These are phyloP conservation scores for Synchiropus splendidus DNA, from an alignment of 2,113 vertebrate genomes.

Conservation along the genomic window DNA sequence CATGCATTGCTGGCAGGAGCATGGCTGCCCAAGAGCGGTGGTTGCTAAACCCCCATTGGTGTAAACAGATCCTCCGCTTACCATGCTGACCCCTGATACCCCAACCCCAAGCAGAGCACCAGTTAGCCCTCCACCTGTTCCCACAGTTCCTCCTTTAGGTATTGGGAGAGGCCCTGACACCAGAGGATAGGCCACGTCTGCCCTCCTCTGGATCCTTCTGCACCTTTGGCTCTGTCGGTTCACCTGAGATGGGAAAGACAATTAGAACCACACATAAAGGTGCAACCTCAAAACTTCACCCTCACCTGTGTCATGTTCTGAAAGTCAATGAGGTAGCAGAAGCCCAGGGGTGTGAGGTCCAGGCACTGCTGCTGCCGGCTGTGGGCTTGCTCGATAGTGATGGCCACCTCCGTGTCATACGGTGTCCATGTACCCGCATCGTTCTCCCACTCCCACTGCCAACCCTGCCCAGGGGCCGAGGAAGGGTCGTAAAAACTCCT, in stretches of 20 bases:
- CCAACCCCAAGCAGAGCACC: constrained; percentile 58
- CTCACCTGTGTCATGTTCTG: constrained; percentile 91
- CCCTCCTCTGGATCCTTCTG: constrained; percentile 72
- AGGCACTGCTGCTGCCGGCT: constrained; percentile 89
- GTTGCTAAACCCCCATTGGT: constrained; percentile 42
- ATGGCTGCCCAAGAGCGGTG: constrained; percentile 57
- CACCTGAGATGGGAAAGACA: constrained; percentile 62
- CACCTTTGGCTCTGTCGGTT: constrained; percentile 83
- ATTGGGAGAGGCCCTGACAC: constrained; percentile 70
- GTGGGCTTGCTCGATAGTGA: constrained; percentile 87
- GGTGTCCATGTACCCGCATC: constrained; percentile 87
- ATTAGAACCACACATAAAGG: background rate
- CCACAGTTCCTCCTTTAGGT: constrained; percentile 52
- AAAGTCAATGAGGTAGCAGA: constrained; percentile 93
- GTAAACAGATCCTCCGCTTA: constrained; percentile 33
- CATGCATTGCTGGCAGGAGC: constrained; percentile 84
- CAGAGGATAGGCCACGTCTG: constrained; percentile 74
- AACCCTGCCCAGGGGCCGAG: constrained; percentile 87
- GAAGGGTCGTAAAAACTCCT: constrained; percentile 90
- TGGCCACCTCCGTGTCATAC: constrained; percentile 93
- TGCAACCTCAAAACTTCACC: background rate
- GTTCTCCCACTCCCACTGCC: constrained; percentile 97
- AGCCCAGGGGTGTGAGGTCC: constrained; percentile 89
- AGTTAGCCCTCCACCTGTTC: constrained; percentile 42
- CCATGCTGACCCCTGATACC: constrained; percentile 50